phyloP scores from a whole-genome alignment of 2,888 invertebrate species.

The Psylliodes chrysocephalus region DNA sequence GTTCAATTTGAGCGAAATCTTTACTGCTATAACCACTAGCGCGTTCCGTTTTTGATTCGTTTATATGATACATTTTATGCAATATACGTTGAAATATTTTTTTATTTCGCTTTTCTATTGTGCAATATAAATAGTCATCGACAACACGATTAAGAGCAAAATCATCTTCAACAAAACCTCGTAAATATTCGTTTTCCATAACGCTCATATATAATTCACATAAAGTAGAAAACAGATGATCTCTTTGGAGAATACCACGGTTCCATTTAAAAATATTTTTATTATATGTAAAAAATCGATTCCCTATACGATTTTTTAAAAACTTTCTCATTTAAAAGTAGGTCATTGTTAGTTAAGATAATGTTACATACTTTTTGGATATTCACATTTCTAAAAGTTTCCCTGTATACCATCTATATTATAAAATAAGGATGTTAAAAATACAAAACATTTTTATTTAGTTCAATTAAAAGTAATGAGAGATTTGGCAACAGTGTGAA shows the following conservation, averaged over 20 bases:
- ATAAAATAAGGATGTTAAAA: too few relatives aligned
- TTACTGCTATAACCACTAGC: conserved; percentile 4
- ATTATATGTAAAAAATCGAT: conserved; percentile 42
- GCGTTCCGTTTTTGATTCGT: conserved; percentile 42
- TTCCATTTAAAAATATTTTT: conserved; percentile 45
- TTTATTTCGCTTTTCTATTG: conserved; percentile 34
- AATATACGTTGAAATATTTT: conserved; percentile 32
- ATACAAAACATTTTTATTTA: too few relatives aligned
- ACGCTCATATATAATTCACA: conserved; percentile 45
- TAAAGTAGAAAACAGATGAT: conserved; percentile 44
- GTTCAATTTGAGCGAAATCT: conserved; percentile 1
- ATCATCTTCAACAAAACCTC: conserved; percentile 22
- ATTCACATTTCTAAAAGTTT: too few relatives aligned
- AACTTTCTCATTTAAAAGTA: too few relatives aligned
- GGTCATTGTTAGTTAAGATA: too few relatives aligned
- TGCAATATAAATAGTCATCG: conserved; percentile 50
- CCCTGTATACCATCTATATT: too few relatives aligned
- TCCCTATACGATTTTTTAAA: conserved; percentile 39
- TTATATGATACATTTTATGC: conserved; percentile 35
- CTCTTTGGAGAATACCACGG: conserved; percentile 49
- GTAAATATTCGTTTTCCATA: conserved; percentile 37
- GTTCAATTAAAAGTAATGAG: too few relatives aligned
- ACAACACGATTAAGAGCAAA: conserved; percentile 43
- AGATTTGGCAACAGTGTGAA: too few relatives aligned
- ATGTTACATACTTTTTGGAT: too few relatives aligned